A percentile compares a stretch with the other conserved stretches of the same genome.
Evolutionary conservation across 2,797 vertebrate species (phyloP).

Genomic region (Tamandua tetradactyla): DNA sequence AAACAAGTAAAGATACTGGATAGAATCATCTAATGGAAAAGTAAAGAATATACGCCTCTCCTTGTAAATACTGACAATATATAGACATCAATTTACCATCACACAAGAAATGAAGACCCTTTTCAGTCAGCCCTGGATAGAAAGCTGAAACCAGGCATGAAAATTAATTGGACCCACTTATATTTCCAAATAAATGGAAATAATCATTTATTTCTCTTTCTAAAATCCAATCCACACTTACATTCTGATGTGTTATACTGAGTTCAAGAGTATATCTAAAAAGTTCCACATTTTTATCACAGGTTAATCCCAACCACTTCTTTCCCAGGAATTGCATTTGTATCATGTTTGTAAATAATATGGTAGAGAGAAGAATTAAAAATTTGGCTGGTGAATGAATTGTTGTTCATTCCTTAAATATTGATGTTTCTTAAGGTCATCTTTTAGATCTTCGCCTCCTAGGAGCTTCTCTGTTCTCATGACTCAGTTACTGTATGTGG

Average conservation of each 20-base stretch:
- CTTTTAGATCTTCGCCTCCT: not conserved
- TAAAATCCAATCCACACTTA: not conserved
- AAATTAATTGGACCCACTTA: not conserved
- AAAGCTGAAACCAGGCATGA: not conserved
- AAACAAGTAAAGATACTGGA: not conserved
- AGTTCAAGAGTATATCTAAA: not conserved
- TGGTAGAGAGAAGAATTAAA: not conserved
- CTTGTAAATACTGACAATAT: not conserved
- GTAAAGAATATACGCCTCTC: not conserved
- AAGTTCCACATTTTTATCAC: not conserved
- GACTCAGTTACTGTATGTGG: not conserved
- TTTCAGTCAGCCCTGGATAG: not conserved
- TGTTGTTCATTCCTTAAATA: not conserved
- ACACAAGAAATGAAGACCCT: not conserved
- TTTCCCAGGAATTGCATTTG: not conserved
- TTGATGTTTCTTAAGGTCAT: not conserved
- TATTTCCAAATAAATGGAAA: not conserved
- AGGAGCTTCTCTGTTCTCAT: not conserved
- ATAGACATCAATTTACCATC: not conserved
- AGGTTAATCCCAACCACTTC: not conserved
- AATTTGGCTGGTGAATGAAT: not conserved
- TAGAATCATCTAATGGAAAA: constrained; percentile 2
- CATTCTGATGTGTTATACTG: not conserved
- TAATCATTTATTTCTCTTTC: constrained; percentile 10
- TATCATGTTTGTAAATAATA: not conserved